phyloP scores from a whole-genome alignment of 92 coral and sea anemone genomes.

The Epizoanthus stellaris region DNA sequence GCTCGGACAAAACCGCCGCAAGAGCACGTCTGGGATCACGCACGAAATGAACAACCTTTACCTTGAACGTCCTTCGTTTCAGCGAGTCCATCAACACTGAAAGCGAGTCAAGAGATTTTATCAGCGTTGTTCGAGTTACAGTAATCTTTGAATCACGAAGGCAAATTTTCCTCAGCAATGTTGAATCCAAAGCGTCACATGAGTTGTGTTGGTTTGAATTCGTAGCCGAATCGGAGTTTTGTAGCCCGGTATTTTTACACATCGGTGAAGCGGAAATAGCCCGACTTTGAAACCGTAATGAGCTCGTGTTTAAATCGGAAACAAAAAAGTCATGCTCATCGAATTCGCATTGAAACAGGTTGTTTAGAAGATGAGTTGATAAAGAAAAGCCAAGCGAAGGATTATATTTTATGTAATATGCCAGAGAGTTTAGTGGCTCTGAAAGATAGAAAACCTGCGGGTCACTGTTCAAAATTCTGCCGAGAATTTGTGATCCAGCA shows the following conservation, averaged over 20 bases:
- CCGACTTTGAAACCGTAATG: constrained; percentile 35
- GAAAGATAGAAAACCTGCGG: constrained; percentile 21
- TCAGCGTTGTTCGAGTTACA: constrained; percentile 43
- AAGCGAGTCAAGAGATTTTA: constrained; percentile 56
- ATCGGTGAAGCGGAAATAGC: constrained; percentile 19
- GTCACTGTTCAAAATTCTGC: constrained; percentile 23
- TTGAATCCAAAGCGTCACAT: constrained; percentile 15
- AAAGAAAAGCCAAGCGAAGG: constrained; percentile 54
- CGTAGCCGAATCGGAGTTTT: not conserved
- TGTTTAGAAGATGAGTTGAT: constrained; percentile 44
- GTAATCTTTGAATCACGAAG: constrained; percentile 15
- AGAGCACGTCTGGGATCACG: constrained; percentile 58
- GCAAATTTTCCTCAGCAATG: constrained; percentile 16
- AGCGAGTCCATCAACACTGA: constrained; percentile 36
- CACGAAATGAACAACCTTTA: constrained; percentile 58
- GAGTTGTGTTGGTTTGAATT: not conserved
- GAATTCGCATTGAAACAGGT: constrained; percentile 55
- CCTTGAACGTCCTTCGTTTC: constrained; percentile 14
- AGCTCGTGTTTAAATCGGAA: constrained; percentile 25
- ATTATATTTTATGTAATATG: constrained; percentile 22
- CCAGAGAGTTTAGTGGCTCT: constrained; percentile 26
- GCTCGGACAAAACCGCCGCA: not conserved
- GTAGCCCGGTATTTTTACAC: not conserved
- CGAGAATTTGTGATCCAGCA: constrained; percentile 37
- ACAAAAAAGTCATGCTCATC: constrained; percentile 49